Conservation (phyloP, 2,113 vertebrate species). For the Mystacornis crossleyi region DNA sequence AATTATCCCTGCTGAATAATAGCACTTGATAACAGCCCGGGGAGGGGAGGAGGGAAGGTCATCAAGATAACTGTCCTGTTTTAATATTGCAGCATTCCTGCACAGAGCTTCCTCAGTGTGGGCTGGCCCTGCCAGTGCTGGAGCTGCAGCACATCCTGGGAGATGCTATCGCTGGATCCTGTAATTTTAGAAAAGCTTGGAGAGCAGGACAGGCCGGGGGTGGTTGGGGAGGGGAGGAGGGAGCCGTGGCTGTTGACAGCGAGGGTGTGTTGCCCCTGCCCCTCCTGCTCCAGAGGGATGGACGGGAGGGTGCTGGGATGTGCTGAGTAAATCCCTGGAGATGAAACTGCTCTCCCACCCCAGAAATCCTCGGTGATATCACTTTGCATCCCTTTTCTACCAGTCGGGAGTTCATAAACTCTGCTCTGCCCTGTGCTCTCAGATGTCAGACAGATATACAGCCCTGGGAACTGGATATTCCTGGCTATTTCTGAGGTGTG, state of each 20-base stretch:
- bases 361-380: accelerated
- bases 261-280: neutral
- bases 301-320: neutral
- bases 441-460: accelerated
- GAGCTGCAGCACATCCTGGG: slow-evolving; percentile 18
- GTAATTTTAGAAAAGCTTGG: neutral
- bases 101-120: neutral
- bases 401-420: neutral
- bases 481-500: accelerated
- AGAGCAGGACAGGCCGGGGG: neutral
- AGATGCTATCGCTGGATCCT: slow-evolving; percentile 41
- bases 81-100: neutral
- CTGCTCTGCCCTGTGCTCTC: neutral
- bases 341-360: neutral
- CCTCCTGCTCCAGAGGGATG: neutral
- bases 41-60: slow-evolving; percentile 47
- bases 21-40: neutral
- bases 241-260: neutral
- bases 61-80: slow-evolving; percentile 34
- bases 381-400: neutral
- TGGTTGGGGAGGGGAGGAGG: neutral
- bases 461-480: neutral
- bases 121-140: neutral
- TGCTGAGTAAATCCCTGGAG: neutral
- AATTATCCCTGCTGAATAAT: neutral